Conservation (phyloP, 2,113 vertebrate genomes). For the Glaucomys volans region DNA sequence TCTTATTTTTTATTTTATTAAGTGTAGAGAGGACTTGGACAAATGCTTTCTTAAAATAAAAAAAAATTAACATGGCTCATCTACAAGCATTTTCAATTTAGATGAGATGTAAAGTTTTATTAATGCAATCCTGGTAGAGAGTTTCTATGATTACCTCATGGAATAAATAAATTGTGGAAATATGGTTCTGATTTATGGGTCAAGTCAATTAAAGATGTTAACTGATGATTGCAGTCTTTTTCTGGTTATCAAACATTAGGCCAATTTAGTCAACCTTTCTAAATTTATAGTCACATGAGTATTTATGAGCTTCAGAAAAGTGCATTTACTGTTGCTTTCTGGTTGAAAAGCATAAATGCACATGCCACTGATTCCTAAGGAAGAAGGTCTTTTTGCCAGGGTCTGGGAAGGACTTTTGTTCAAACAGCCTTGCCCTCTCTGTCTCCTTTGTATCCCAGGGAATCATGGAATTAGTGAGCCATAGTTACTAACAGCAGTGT, state of each 20-base stretch:
- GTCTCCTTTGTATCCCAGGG: background rate
- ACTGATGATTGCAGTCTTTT: background rate
- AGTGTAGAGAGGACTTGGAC: background rate
- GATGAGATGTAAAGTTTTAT: background rate
- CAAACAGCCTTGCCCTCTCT: background rate
- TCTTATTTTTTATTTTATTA: background rate
- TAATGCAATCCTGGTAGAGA: background rate
- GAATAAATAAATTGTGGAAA: background rate
- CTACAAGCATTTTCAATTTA: background rate
- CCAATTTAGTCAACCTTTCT: slow-evolving; percentile 18
- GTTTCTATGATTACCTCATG: background rate
- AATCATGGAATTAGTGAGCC: background rate
- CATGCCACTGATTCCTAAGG: background rate
- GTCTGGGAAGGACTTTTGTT: background rate
- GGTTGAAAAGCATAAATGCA: background rate
- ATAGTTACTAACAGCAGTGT: background rate
- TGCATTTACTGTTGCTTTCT: slow-evolving; percentile 5
- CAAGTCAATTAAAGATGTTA: background rate
- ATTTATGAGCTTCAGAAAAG: slow-evolving; percentile 9
- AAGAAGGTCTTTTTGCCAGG: background rate
- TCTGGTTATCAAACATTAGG: background rate
- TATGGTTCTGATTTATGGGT: background rate
- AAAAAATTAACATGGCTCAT: background rate
- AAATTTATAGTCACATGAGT: slow-evolving; percentile 20
- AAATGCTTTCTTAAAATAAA: background rate